These are phyloP conservation scores for Reticulitermes speratus DNA, from an alignment of 1,140 invertebrate genomes.

Conservation along the genomic window DNA sequence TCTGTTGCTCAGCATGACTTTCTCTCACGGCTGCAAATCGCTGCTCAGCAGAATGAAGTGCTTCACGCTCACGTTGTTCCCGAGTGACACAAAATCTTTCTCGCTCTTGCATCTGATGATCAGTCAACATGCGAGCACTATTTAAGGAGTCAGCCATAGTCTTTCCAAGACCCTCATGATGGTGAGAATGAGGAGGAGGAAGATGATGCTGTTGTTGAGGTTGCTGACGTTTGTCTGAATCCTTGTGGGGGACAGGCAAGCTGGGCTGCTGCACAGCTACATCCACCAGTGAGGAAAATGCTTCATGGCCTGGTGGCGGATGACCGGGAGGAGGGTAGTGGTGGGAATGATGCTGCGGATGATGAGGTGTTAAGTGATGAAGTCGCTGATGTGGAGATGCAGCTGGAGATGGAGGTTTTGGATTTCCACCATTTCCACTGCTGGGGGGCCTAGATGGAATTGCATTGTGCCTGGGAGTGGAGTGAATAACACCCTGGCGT, in stretches of 20 bases:
- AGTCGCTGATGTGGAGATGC: constrained; percentile 48
- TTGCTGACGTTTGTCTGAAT: constrained; percentile 36
- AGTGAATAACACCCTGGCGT: constrained; percentile 65
- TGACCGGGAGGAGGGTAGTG: constrained; percentile 41
- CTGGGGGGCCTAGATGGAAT: constrained; percentile 38
- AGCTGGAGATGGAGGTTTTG: constrained; percentile 32
- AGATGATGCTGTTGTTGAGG: constrained; percentile 9
- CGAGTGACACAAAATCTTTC: constrained; percentile 36
- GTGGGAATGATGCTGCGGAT: constrained; percentile 43
- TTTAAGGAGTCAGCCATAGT: constrained; percentile 53
- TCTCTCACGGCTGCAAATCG: constrained; percentile 47
- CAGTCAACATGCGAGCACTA: constrained; percentile 34
- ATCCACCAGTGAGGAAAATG: constrained; percentile 81
- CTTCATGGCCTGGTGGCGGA: constrained; percentile 71
- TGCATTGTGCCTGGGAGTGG: constrained; percentile 57
- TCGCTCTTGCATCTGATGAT: constrained; percentile 47
- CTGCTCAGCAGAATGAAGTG: constrained; percentile 43
- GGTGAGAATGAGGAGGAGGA: constrained; percentile 32
- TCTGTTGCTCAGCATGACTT: constrained; percentile 48
- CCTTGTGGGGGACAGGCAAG: constrained; percentile 66
- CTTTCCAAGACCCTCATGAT: constrained; percentile 62
- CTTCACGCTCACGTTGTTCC: constrained; percentile 39
- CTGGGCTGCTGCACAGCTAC: constrained; percentile 81
- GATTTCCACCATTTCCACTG: constrained; percentile 23
- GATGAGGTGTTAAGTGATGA: constrained; percentile 52